Percentiles rank a stretch among this genome's conserved stretches.
These are phyloP conservation scores for Drosophila birchii DNA, from an alignment of 2,888 invertebrate genomes.

Conservation along the genomic window DNA sequence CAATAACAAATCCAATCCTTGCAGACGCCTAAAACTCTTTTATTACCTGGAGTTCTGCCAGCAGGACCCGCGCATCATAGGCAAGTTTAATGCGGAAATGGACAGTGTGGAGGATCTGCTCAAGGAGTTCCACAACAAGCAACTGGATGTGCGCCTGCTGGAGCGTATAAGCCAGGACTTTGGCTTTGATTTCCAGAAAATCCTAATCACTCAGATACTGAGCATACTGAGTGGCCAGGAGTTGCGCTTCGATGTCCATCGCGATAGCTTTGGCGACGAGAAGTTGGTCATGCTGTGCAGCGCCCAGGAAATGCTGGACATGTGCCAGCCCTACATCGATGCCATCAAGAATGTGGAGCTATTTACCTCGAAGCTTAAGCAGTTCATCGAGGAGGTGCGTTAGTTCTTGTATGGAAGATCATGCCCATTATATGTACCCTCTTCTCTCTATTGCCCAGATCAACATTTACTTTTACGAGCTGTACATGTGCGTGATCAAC, in stretches of 20 bases:
- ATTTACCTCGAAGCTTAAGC: slow-evolving; percentile 77
- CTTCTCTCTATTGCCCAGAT: slow-evolving; percentile 65
- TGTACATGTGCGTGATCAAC: slow-evolving; percentile 84
- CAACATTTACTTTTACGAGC: slow-evolving; percentile 84
- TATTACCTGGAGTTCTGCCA: slow-evolving; percentile 84
- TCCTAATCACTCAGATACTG: slow-evolving; percentile 82
- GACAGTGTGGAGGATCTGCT: slow-evolving; percentile 82
- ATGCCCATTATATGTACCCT: too few relatives aligned
- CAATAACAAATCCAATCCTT: too few relatives aligned
- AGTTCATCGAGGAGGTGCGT: slow-evolving; percentile 80
- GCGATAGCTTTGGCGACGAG: slow-evolving; percentile 82
- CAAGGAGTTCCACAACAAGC: slow-evolving; percentile 82
- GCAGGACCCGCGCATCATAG: slow-evolving; percentile 80
- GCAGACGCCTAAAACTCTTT: slow-evolving; percentile 83
- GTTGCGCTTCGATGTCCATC: slow-evolving; percentile 81
- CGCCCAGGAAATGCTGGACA: slow-evolving; percentile 73
- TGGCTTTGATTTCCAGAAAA: slow-evolving; percentile 83
- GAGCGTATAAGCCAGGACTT: slow-evolving; percentile 83
- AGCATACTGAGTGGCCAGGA: slow-evolving; percentile 82
- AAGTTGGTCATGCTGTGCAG: slow-evolving; percentile 80
- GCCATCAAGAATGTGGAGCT: slow-evolving; percentile 82
- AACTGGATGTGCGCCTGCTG: slow-evolving; percentile 81
- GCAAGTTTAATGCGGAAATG: slow-evolving; percentile 81
- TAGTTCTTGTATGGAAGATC: background rate
- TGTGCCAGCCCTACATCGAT: slow-evolving; percentile 83